phyloP scores from a whole-genome alignment of 2,797 vertebrate genomes.

The Rallus crepitans region DNA sequence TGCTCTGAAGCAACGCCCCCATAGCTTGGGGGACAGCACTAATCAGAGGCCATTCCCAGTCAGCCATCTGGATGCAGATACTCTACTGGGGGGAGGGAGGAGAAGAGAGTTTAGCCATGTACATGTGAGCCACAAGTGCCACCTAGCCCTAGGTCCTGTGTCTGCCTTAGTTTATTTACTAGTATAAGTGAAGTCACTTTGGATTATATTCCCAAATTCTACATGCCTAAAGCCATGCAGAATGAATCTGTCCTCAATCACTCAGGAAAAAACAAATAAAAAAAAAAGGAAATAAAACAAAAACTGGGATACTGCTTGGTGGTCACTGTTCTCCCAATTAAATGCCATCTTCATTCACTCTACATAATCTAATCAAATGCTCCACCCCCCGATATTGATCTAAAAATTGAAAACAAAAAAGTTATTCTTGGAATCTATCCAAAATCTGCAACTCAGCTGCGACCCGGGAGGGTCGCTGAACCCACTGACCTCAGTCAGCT shows the following conservation, averaged over 20 bases:
- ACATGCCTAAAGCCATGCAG: not conserved
- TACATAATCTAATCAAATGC: not conserved
- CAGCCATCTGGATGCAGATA: not conserved
- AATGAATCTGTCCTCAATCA: not conserved
- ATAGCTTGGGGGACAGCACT: not conserved
- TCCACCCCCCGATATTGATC: not conserved
- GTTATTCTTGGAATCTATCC: not conserved
- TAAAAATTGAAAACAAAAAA: not conserved
- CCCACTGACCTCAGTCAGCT: not conserved
- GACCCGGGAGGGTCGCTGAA: not conserved
- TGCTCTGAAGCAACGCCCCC: not conserved
- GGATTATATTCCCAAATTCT: not conserved
- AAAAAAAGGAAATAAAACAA: not conserved
- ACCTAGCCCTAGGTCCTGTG: not conserved
- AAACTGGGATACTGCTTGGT: not conserved
- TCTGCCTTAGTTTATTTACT: not conserved
- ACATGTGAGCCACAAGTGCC: not conserved
- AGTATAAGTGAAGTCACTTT: not conserved
- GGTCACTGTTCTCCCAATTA: not conserved
- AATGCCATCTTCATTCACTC: not conserved
- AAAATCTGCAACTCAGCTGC: not conserved
- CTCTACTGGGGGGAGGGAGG: not conserved
- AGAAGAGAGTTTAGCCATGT: not conserved
- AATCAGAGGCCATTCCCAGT: not conserved
- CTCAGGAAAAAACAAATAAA: no score